Evolutionary conservation across 2,113 vertebrate species (phyloP), one percentile per base, ranked within the genome.

Genomic region (Colistium nudipinnis): DNA sequence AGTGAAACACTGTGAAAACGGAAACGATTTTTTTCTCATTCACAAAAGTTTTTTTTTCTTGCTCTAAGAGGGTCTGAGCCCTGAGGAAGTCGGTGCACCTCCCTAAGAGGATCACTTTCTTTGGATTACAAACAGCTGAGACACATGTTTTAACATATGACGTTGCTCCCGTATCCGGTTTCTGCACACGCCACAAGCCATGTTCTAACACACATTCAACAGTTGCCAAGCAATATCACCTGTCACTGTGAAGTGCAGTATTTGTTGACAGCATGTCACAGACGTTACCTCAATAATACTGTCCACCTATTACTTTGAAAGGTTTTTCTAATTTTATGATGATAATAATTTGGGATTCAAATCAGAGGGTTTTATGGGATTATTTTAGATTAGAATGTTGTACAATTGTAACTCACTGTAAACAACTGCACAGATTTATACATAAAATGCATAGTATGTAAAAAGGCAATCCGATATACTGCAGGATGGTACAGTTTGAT

Each of bases 31-130:
- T 51, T 35, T 43, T 16, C 47, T 14, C 20, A 25, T 56, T 86
- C 39, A 62, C 35, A 68, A 64, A 24, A 66, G 33, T 67, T 71
- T 64, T 33, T 53, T 53, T 81, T 81, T 62, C 41, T 60, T 77
- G n/a, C 73, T 53, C 36, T 76, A 80, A 83, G 64, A 60, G 75
- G 62, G 71, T 83, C 80, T 81, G 76, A 85, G 80, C 65, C 52
- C 56, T 0, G 43, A 65, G 64, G 62, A 84, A 75, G 79, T 87
- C n/a, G 24, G 68, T 70, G 31, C 53, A 66, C 65, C 56, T 74
- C 53, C 14, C 41, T 86, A 83, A 88, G 79, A 88, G 78, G 85
- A 85, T 89, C 68, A 61, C 57, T 76, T 87, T 82, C 62, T 62
- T 17, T 74, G 79, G 84, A 84, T 86, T 78, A 85, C 73, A 76